Percentiles rank a stretch among this genome's conserved stretches.
Evolutionary conservation across 2,797 vertebrate species (phyloP).

Genomic region (Gila robusta): DNA sequence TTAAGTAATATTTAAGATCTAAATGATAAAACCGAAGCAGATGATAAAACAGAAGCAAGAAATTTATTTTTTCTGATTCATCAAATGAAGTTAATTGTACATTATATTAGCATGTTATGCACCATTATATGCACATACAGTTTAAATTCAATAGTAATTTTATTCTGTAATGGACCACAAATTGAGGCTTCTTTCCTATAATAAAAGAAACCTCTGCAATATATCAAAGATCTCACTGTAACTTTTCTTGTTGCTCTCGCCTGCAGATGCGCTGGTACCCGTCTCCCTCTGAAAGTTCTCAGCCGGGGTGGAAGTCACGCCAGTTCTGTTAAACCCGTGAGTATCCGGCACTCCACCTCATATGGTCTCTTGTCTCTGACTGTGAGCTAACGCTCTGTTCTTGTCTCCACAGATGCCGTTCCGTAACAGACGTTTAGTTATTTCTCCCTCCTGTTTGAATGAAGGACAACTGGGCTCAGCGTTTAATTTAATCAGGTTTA

Average conservation of each 20-base stretch:
- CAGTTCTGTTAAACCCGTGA: conserved; percentile 91
- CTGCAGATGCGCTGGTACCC: conserved; percentile 99
- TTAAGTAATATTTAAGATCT: too few relatives aligned
- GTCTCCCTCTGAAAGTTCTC: conserved; percentile 90
- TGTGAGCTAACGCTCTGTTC: neutral
- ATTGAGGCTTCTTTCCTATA: neutral
- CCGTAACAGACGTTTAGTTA: conserved; percentile 29
- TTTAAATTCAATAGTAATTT: too few relatives aligned
- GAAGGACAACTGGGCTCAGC: conserved; percentile 56
- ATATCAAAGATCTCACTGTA: too few relatives aligned
- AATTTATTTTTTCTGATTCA: too few relatives aligned
- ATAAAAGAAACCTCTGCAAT: too few relatives aligned
- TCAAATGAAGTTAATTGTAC: too few relatives aligned
- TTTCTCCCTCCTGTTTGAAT: conserved; percentile 44
- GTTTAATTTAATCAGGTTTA: conserved; percentile 65
- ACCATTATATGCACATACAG: too few relatives aligned
- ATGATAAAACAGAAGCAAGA: too few relatives aligned
- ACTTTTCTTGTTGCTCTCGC: neutral
- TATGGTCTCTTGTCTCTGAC: rapidly evolving
- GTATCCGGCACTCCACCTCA: conserved; percentile 61
- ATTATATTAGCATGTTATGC: too few relatives aligned
- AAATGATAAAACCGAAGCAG: too few relatives aligned
- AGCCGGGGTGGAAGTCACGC: conserved; percentile 98
- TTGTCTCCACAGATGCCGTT: conserved; percentile 48
- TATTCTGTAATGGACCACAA: neutral